Conservation (phyloP, 92 coral and sea anemone species). For the Muricea muricata region DNA sequence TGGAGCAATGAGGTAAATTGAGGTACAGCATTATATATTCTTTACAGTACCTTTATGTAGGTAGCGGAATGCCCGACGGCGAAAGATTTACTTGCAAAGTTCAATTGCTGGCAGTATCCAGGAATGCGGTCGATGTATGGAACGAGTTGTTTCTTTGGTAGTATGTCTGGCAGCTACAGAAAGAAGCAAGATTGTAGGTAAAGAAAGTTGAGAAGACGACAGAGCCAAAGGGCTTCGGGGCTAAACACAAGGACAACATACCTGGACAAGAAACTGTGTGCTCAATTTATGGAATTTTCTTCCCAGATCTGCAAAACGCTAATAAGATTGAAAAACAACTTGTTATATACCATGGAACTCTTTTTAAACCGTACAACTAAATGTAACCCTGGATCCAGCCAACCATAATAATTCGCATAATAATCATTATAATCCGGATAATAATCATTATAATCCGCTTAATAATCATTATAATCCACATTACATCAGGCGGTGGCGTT, state of each 20-base stretch:
- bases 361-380: neutral
- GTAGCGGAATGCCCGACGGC: slow-evolving; percentile 93
- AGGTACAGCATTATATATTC: neutral
- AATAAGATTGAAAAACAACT: neutral
- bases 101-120: slow-evolving; percentile 88
- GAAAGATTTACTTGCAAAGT: slow-evolving; percentile 82
- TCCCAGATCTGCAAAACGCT: slow-evolving; percentile 91
- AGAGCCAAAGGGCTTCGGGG: neutral
- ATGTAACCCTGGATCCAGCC: neutral
- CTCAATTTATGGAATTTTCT: slow-evolving; percentile 80
- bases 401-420: too few relatives aligned
- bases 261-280: slow-evolving; percentile 78
- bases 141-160: slow-evolving; percentile 70
- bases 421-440: too few relatives aligned
- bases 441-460: too few relatives aligned
- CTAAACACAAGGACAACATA: neutral
- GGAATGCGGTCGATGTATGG: slow-evolving; percentile 81
- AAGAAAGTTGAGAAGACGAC: neutral
- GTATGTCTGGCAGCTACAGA: slow-evolving; percentile 74
- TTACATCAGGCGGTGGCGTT: too few relatives aligned
- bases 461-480: too few relatives aligned
- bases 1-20: too few relatives aligned
- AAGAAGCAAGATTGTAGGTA: neutral
- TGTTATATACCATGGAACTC: neutral
- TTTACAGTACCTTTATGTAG: slow-evolving; percentile 72